Conservation (phyloP, 2,797 vertebrate species). For the Oreonectes daqikongensis region DNA sequence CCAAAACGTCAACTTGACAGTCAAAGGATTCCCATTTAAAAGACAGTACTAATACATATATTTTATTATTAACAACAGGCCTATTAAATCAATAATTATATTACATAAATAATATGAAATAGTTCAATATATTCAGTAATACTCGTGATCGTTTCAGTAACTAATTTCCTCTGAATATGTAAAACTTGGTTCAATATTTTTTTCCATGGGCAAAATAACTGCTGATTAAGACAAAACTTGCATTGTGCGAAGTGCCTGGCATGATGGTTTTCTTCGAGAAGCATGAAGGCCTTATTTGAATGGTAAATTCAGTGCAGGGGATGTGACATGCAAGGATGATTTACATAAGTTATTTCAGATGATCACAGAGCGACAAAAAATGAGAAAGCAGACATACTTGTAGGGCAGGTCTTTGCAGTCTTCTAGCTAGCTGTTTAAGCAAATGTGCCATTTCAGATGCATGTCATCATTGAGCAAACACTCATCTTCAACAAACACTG, state of each 20-base stretch:
- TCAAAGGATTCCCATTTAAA: too few species aligned
- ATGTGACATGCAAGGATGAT: conserved; percentile 32
- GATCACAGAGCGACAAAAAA: conserved; percentile 7
- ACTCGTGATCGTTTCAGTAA: neutral
- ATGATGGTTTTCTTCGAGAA: conserved; percentile 16
- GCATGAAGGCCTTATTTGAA: conserved; percentile 57
- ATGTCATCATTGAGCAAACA: neutral
- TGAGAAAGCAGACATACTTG: conserved; percentile 54
- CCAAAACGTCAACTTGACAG: too few species aligned
- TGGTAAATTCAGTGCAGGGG: conserved; percentile 55
- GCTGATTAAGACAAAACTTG: neutral
- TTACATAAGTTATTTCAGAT: conserved; percentile 48
- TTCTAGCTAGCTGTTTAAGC: conserved; percentile 4
- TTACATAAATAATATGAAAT: too few species aligned
- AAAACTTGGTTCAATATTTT: neutral
- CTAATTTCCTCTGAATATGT: neutral
- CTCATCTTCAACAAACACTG: neutral
- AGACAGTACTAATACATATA: too few species aligned
- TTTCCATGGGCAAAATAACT: neutral
- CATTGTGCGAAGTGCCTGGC: conserved; percentile 12
- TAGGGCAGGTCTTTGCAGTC: conserved; percentile 39
- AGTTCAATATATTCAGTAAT: neutral
- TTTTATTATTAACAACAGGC: too few species aligned
- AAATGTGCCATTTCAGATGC: conserved; percentile 9
- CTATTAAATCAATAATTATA: too few species aligned